Percentiles rank a stretch among this genome's conserved stretches.
phyloP scores from a whole-genome alignment of 2,113 vertebrate species.

The Marmota flaviventris region DNA sequence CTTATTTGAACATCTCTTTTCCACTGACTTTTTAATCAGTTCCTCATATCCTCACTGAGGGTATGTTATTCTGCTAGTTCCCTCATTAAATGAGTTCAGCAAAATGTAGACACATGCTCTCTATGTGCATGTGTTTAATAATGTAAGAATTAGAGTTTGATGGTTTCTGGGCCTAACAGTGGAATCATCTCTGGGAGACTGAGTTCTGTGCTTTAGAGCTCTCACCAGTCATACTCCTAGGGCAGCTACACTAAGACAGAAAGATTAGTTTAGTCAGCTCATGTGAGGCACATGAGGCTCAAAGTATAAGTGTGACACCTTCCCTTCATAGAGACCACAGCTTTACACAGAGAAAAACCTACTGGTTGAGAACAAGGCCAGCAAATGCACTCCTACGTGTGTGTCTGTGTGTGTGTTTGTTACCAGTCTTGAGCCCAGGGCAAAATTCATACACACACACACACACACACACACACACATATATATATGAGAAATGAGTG shows the following conservation, averaged over 20 bases:
- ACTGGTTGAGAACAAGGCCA: not conserved
- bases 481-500: not conserved
- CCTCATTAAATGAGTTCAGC: slow-evolving; percentile 32
- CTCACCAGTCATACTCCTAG: not conserved
- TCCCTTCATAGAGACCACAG: not conserved
- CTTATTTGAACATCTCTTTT: slow-evolving; percentile 46
- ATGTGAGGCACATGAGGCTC: not conserved
- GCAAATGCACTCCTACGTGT: not conserved
- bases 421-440: too few species aligned
- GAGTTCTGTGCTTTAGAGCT: not conserved
- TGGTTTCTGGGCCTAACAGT: not conserved
- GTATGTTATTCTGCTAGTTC: slow-evolving; percentile 36
- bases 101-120: slow-evolving; percentile 28
- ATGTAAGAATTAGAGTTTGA: slow-evolving; percentile 26
- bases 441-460: too few species aligned
- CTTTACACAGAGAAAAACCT: not conserved
- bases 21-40: slow-evolving; percentile 42
- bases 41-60: slow-evolving; percentile 26
- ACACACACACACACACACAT: not conserved
- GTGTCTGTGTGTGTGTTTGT: too few species aligned
- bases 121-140: slow-evolving; percentile 26
- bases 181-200: not conserved
- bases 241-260: not conserved
- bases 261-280: not conserved
- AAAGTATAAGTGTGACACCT: not conserved